phyloP scores from a whole-genome alignment of 1,140 invertebrate genomes.

The Megalonaias nervosa region DNA sequence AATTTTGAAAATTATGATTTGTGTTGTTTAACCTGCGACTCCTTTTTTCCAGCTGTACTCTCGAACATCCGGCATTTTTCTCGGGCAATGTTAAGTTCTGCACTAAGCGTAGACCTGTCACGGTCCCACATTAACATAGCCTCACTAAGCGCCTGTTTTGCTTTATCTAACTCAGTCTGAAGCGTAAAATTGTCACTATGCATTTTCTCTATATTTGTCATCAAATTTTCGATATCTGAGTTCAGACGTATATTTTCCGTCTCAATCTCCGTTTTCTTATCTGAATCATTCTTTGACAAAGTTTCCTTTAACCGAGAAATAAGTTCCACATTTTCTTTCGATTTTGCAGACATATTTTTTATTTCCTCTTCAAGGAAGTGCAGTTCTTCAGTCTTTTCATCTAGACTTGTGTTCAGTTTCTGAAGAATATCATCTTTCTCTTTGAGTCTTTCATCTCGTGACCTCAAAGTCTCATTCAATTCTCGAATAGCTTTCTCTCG shows the following conservation, averaged over 20 bases:
- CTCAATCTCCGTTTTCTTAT: conserved; percentile 49
- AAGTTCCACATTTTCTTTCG: conserved; percentile 50
- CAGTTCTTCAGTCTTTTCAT: conserved; percentile 54
- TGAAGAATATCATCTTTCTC: conserved; percentile 58
- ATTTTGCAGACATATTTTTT: conserved; percentile 27
- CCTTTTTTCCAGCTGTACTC: conserved; percentile 40
- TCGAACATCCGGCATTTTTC: conserved; percentile 60
- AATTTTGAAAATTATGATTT: too few species aligned
- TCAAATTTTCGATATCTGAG: conserved; percentile 42
- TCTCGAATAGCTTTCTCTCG: conserved; percentile 51
- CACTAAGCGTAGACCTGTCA: conserved; percentile 47
- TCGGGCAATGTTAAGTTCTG: conserved; percentile 48
- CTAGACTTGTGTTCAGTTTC: conserved; percentile 43
- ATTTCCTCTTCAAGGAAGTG: conserved; percentile 49
- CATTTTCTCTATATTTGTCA: conserved; percentile 45
- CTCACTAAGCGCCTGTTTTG: conserved; percentile 54
- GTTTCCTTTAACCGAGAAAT: conserved; percentile 45
- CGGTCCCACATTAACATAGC: conserved; percentile 59
- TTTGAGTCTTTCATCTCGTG: conserved; percentile 53
- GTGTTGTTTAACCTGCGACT: conserved; percentile 26
- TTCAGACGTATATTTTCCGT: conserved; percentile 53
- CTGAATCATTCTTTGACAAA: conserved; percentile 35
- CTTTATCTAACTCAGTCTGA: conserved; percentile 49
- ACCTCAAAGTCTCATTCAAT: conserved; percentile 48
- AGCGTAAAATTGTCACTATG: conserved; percentile 46